Base-by-base conservation (phyloP, 2,113 vertebrate genomes). In the Alligator mississippiensis region DNA sequence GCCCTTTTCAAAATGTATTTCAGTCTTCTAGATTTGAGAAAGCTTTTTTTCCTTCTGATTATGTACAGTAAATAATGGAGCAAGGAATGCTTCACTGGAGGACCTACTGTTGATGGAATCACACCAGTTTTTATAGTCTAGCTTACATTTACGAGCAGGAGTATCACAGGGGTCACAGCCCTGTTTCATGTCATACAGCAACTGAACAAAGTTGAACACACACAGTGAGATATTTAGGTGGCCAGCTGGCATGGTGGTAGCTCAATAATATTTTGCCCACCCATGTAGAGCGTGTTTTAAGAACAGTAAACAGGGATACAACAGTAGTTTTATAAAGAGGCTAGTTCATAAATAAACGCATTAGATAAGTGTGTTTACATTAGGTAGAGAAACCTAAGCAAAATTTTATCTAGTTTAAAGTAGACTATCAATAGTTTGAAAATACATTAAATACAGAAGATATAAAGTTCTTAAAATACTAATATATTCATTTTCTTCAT, bases 101-200 rank as follows among this genome's bases (percentile, higher is more conserved):
- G 90, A n/a, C 93, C 90, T 27, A 85, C 93, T 97, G 97, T 94
- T 97, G 97, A 98, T 5, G 93, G 97, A 97, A 97, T 98, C 97
- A 96, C 95, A 76, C 34, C 80, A 75, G 25, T 88, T 98, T 98
- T 98, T 98, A 98, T 92, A 97, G 98, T 90, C 70, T 8, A 85
- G 96, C 96, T 98, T 97, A 96, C 96, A 97, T 98, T 98, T 98
- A 98, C 97, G 98, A 98, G 98, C 97, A 96, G 84, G 94, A 97
- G 95, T 94, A 93, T 94, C 96, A 82, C 89, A 3, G 60, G 92
- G 98, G 98, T 98, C 98, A 96, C 81, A 97, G 97, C 95, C 96
- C 98, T 98, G 98, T 94, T 98, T 97, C 93, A 61, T 97, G 97
- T 98, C 97, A 76, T 85, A 92, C 77, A 91, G 95, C 96, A 96